Evolutionary conservation across 2,888 invertebrate genomes (phyloP).

Genomic region (Sminthurinus aureus): DNA sequence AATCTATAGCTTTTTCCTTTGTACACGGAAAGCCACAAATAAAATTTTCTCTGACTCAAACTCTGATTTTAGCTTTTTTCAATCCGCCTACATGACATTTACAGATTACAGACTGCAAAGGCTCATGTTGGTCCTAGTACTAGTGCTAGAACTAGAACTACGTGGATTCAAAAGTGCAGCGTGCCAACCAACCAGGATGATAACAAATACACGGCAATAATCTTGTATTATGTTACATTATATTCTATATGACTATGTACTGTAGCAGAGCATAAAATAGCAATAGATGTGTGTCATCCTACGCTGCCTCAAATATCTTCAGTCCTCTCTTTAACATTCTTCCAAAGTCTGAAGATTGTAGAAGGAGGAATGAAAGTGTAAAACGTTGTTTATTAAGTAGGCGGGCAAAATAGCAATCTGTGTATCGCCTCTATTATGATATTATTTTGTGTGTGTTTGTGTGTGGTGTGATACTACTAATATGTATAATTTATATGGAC

Average conservation of each 20-base stretch:
- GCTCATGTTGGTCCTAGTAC: too few species aligned
- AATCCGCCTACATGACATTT: background rate
- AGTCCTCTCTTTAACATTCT: too few species aligned
- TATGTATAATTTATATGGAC: too few species aligned
- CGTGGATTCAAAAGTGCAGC: background rate
- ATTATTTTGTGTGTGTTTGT: too few species aligned
- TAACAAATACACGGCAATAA: too few species aligned
- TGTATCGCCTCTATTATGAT: too few species aligned
- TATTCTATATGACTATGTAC: too few species aligned
- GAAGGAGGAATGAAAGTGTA: background rate
- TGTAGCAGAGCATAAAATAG: too few species aligned
- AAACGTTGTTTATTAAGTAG: background rate
- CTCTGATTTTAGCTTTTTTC: background rate
- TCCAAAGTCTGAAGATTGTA: too few species aligned
- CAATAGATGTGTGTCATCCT: background rate
- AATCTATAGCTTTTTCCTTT: background rate
- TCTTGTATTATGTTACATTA: too few species aligned
- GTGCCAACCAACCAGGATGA: background rate
- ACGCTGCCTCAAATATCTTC: background rate
- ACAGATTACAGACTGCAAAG: background rate
- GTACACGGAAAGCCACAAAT: background rate
- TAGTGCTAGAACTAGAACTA: background rate
- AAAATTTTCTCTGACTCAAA: background rate
- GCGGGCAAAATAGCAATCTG: background rate
- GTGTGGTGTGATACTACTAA: too few species aligned